These are phyloP conservation scores for Platycheirus albimanus DNA, from an alignment of 2,888 invertebrate genomes.

Conservation along the genomic window DNA sequence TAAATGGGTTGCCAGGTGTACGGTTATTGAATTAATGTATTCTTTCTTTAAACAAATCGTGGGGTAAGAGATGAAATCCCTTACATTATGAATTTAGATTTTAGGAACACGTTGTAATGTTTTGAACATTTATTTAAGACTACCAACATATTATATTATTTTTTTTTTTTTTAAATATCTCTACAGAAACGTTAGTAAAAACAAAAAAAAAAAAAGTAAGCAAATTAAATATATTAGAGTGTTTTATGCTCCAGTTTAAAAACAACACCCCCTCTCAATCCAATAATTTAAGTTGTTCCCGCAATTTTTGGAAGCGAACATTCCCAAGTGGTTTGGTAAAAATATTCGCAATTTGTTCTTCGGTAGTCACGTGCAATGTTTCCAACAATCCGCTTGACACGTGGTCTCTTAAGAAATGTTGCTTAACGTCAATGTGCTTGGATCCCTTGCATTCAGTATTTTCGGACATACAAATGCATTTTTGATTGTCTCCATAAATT, in stretches of 20 bases:
- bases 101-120: too few relatives aligned
- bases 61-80: too few relatives aligned
- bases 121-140: too few relatives aligned
- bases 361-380: background rate
- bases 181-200: background rate
- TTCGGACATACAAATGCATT: constrained; percentile 16
- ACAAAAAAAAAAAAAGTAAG: background rate
- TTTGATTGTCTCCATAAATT: constrained; percentile 25
- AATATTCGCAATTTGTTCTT: background rate
- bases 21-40: too few relatives aligned
- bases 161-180: too few relatives aligned
- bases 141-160: too few relatives aligned
- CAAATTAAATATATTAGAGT: constrained; percentile 5
- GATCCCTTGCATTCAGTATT: constrained; percentile 20
- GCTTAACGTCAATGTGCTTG: constrained; percentile 10
- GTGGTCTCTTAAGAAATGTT: too few relatives aligned
- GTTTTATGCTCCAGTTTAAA: background rate
- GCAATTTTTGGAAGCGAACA: background rate
- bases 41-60: too few relatives aligned
- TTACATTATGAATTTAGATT: too few relatives aligned
- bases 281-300: background rate
- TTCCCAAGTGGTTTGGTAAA: background rate
- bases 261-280: constrained; percentile 1
- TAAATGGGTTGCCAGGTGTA: too few relatives aligned
- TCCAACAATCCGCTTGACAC: background rate